Evolutionary conservation across 2,113 vertebrate genomes (phyloP).

Genomic region (Eudorcas thomsonii): DNA sequence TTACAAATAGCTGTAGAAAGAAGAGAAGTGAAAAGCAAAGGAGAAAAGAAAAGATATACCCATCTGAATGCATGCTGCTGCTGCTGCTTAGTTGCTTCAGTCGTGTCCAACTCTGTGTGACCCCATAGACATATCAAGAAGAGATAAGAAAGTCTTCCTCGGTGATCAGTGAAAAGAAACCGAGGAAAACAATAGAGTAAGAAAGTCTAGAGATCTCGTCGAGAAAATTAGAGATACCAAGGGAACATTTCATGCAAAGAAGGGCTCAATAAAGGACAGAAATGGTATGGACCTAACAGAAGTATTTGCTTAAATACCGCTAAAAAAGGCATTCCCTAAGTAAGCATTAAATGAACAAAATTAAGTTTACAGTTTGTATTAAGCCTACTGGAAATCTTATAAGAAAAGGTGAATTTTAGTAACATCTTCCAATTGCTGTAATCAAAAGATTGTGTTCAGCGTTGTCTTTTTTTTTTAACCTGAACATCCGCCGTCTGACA

Average conservation of each 20-base stretch:
- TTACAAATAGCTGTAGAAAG: not conserved
- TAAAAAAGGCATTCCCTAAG: not conserved
- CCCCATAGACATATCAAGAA: not conserved
- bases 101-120: too few species aligned
- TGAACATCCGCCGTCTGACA: not conserved
- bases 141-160: not conserved
- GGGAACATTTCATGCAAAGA: not conserved
- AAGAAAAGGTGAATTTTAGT: not conserved
- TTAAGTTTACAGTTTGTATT: not conserved
- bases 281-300: not conserved
- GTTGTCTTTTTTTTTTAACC: not conserved
- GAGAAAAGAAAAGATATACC: not conserved
- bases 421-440: not conserved
- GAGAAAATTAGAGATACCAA: not conserved
- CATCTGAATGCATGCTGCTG: not conserved
- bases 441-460: not conserved
- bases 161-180: not conserved
- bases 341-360: not conserved
- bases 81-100: too few species aligned
- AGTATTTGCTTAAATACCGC: not conserved
- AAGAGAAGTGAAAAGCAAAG: not conserved
- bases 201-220: not conserved
- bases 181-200: not conserved
- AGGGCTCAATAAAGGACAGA: not conserved
- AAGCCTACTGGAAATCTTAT: not conserved